Base-by-base conservation (phyloP, 2,113 vertebrate species). In the Papio anubis region DNA sequence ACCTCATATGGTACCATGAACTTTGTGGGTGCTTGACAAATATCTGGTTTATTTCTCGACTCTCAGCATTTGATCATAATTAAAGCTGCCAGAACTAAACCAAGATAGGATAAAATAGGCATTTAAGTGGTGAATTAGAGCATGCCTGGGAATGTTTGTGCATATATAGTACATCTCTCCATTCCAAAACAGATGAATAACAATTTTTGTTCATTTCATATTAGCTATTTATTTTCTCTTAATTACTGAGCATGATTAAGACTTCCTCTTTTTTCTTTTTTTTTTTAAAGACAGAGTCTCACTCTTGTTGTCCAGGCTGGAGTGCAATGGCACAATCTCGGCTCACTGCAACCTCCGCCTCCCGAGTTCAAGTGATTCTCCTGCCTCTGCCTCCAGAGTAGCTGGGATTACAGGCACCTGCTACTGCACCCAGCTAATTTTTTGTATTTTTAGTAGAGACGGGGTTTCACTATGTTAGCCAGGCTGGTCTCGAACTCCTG, bases 51-150 rank as follows among this genome's bases (percentile, higher is more conserved):
- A 73, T 68, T 88, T 97, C 66, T 88, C 7, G 1, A 52, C 75
- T 81, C 18, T 93, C 59, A 45, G n/a, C 48, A 68, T 86, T 91
- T 91, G 76, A 57, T 93, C 57, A 23, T 95, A 87, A 96, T 87
- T 52, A 87, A 83, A 97, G 91, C 13, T 57, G 79, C 68, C 48
- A 87, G 88, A 76, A 38, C 50, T 83, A 82, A 64, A 82, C 55
- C 35, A 61, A 78, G 87, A 61, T 30, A 72, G 40, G 23, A 50
- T 82, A 38, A 76, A 50, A 78, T 85, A 68, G 48, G 40, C 55
- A 86, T 66, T 75, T 48, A 59, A 81, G 38, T 50, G 14, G 21
- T 27, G 35, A 90, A 95, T 86, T 66, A 68, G 38, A 81, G 73
- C 64, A 57, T 38, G 79, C 11, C 79, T 84, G 25, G 1, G 48